phyloP scores from a whole-genome alignment of 2,113 vertebrate genomes.

The Tyto alba region DNA sequence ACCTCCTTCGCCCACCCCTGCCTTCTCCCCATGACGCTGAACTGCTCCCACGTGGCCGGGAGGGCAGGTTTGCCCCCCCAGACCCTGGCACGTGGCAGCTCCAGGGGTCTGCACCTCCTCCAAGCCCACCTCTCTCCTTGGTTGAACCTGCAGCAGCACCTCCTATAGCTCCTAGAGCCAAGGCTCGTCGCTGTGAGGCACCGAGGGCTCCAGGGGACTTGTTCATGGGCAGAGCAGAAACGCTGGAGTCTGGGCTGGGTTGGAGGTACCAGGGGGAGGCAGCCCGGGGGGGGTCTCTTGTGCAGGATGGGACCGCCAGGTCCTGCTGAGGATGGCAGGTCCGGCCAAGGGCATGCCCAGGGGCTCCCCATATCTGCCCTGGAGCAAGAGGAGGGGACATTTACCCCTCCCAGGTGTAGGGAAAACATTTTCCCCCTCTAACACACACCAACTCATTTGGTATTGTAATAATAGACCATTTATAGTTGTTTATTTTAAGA shows the following conservation, averaged over 20 bases:
- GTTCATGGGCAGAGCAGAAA: neutral
- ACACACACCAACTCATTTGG: neutral
- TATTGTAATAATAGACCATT: neutral
- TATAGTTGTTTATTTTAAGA: constrained; percentile 67
- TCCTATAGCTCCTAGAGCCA: neutral
- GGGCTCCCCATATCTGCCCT: too few species aligned
- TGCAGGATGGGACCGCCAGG: neutral
- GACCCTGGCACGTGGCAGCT: neutral
- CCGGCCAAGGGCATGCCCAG: neutral
- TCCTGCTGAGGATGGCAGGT: neutral
- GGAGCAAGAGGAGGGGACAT: neutral
- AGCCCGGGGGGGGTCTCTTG: neutral
- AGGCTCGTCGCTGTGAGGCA: neutral
- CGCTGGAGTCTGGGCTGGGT: neutral
- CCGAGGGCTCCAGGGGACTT: too few species aligned
- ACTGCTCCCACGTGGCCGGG: rapidly evolving
- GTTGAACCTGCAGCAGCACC: neutral
- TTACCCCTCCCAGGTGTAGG: neutral
- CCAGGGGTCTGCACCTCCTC: neutral
- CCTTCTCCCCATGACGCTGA: neutral
- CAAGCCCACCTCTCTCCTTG: neutral
- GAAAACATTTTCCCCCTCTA: neutral
- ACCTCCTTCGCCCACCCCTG: neutral
- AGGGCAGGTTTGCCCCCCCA: neutral
- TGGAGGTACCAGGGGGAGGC: neutral